Conservation (phyloP, 2,113 vertebrate genomes). For the Rhipidura dahli region DNA sequence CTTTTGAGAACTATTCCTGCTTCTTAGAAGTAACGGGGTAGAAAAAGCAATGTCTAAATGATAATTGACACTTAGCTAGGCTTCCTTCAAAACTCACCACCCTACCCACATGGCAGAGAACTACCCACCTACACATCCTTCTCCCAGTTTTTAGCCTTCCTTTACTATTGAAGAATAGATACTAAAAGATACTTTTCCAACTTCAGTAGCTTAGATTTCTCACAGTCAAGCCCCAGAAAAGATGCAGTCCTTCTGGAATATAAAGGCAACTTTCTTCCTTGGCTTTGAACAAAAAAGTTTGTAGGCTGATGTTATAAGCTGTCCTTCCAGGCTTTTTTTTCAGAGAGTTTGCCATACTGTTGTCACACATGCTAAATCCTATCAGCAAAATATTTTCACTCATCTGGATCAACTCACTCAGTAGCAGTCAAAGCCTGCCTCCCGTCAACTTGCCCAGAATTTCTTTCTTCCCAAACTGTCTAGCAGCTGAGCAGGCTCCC, state of each 20-base stretch:
- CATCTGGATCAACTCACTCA: constrained; percentile 10
- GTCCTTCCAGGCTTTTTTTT: background rate
- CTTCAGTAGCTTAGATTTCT: background rate
- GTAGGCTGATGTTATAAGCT: background rate
- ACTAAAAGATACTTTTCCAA: background rate
- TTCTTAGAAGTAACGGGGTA: background rate
- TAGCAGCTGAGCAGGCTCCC: background rate
- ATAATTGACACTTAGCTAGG: background rate
- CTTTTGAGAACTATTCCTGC: background rate
- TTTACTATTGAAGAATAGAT: background rate
- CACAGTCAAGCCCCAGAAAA: background rate
- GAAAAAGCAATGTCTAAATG: background rate
- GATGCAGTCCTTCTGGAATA: background rate
- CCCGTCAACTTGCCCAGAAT: background rate
- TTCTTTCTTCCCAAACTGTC: background rate
- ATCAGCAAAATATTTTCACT: constrained; percentile 21
- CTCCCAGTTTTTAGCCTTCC: background rate
- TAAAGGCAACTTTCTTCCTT: background rate
- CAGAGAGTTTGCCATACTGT: background rate
- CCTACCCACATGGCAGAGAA: background rate
- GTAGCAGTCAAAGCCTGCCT: background rate
- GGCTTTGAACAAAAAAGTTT: background rate
- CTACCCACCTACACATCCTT: background rate
- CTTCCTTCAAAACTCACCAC: background rate
- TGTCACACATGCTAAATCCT: background rate